phyloP scores from a whole-genome alignment of 2,888 invertebrate genomes.

The Amaurobius ferox region DNA sequence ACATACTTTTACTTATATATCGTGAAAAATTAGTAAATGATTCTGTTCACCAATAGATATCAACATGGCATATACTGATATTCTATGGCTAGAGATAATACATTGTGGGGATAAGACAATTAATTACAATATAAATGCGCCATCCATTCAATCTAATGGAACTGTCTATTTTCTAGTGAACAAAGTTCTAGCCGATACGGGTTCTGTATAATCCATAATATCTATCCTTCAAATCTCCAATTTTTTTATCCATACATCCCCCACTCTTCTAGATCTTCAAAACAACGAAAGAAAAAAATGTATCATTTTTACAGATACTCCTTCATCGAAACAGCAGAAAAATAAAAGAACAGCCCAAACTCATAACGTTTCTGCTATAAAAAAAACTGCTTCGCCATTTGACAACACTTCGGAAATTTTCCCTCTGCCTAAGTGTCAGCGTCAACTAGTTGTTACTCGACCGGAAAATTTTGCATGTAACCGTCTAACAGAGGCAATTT shows the following conservation, averaged over 20 bases:
- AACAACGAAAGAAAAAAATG: neutral
- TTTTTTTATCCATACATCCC: conserved; percentile 13
- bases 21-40: too few species aligned
- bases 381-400: conserved; percentile 54
- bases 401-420: conserved; percentile 33
- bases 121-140: too few species aligned
- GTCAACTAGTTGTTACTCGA: conserved; percentile 61
- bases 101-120: too few species aligned
- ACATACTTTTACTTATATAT: too few species aligned
- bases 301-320: neutral
- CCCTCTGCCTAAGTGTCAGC: conserved; percentile 34
- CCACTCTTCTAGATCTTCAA: neutral
- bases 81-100: too few species aligned
- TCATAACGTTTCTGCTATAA: conserved; percentile 43
- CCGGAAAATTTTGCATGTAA: conserved; percentile 57
- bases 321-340: neutral
- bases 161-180: too few species aligned
- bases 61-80: too few species aligned
- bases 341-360: neutral
- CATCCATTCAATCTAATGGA: too few species aligned
- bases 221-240: too few species aligned
- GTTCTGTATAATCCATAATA: too few species aligned
- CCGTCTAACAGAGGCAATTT: conserved; percentile 55
- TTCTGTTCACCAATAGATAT: too few species aligned
- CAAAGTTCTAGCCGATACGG: too few species aligned